Percentiles rank a stretch among this genome's conserved stretches.
These are phyloP conservation scores for Oscheius sp. DNA, from an alignment of 2,888 invertebrate species.

Conservation along the genomic window DNA sequence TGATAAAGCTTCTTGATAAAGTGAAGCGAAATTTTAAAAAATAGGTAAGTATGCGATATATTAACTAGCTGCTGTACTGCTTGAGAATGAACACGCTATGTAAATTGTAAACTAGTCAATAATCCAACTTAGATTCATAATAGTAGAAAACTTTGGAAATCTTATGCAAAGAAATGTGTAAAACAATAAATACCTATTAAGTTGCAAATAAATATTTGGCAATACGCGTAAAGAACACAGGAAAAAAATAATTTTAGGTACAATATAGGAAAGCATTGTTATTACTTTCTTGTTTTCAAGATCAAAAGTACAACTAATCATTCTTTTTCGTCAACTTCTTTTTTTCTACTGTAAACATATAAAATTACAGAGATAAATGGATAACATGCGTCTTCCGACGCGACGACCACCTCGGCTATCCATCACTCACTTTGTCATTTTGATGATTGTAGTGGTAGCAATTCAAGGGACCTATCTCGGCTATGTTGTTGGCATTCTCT, in stretches of 20 bases:
- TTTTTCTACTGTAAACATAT: not conserved
- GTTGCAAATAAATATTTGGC: too few species aligned
- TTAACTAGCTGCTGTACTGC: too few species aligned
- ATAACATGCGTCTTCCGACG: constrained; percentile 33
- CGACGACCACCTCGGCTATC: constrained; percentile 28
- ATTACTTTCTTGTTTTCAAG: not conserved
- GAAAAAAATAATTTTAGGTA: too few species aligned
- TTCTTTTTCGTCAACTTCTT: not conserved
- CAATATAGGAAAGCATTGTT: too few species aligned
- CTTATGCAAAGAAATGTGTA: too few species aligned
- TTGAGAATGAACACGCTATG: not conserved
- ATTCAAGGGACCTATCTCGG: constrained; percentile 60
- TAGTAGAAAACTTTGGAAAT: too few species aligned
- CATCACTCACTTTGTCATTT: constrained; percentile 48
- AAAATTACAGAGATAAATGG: not conserved
- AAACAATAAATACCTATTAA: too few species aligned
- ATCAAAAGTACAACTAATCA: too few species aligned
- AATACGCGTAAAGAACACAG: too few species aligned
- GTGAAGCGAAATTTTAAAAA: too few species aligned
- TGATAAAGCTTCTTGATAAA: too few species aligned
- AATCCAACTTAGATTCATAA: not conserved
- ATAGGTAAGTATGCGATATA: too few species aligned
- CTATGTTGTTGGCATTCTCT: constrained; percentile 57
- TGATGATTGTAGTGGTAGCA: constrained; percentile 54
- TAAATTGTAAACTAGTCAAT: not conserved